Evolutionary conservation across 2,113 vertebrate species (phyloP).

Genomic region (Elanoides forficatus): DNA sequence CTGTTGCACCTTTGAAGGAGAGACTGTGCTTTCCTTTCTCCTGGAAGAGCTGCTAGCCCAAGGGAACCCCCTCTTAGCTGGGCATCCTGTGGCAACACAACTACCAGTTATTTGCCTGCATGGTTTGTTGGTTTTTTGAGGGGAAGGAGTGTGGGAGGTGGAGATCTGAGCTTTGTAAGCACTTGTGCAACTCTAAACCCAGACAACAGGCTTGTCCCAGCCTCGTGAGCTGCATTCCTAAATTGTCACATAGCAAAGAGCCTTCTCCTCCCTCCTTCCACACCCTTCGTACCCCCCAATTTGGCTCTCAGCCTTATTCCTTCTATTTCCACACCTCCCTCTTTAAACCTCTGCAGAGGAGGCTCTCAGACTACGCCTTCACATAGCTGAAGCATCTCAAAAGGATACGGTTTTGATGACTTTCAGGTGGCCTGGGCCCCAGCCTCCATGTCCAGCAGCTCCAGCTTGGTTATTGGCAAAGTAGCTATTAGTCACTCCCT

Average conservation of each 20-base stretch:
- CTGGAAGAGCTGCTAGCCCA: not conserved
- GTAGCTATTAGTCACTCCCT: not conserved
- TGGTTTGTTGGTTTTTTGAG: not conserved
- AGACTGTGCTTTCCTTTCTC: not conserved
- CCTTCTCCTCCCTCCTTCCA: not conserved
- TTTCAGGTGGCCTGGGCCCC: not conserved
- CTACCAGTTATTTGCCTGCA: not conserved
- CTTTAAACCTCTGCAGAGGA: not conserved
- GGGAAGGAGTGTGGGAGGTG: too few species aligned
- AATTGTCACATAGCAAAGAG: not conserved
- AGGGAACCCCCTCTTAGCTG: not conserved
- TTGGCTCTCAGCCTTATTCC: not conserved
- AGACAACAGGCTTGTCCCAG: not conserved
- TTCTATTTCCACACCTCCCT: not conserved
- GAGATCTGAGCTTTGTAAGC: not conserved
- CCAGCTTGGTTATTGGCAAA: not conserved
- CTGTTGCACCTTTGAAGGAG: not conserved
- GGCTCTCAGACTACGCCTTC: not conserved
- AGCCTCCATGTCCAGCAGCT: not conserved
- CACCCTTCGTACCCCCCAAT: rapidly evolving
- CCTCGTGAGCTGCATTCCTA: not conserved
- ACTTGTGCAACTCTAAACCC: not conserved
- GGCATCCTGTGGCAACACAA: not conserved
- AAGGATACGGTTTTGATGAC: not conserved
- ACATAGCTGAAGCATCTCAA: not conserved